Conservation (phyloP, 2,113 vertebrate genomes). For the Leptobrachium leishanense region DNA sequence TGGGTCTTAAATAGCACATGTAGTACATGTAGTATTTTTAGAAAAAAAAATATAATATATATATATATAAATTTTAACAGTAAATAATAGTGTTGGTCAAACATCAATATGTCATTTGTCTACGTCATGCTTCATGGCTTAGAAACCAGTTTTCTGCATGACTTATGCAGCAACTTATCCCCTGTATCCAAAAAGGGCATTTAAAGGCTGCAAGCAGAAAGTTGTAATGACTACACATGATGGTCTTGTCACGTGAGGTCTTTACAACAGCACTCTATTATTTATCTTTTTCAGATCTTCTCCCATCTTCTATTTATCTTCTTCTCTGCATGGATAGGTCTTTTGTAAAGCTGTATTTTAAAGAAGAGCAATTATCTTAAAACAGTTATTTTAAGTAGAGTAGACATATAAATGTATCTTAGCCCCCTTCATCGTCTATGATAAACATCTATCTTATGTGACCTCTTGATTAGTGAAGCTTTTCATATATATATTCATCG, state of each 20-base stretch:
- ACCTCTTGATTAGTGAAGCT: constrained; percentile 80
- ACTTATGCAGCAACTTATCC: constrained; percentile 44
- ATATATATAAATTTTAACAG: no score
- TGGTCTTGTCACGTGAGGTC: constrained; percentile 59
- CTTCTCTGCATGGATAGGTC: constrained; percentile 61
- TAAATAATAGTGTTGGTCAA: no score
- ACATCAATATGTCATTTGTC: background rate
- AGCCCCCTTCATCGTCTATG: constrained; percentile 70
- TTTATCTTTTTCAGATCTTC: constrained; percentile 54
- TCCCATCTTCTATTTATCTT: constrained; percentile 57
- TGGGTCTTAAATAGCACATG: no score
- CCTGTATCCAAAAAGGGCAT: constrained; percentile 37
- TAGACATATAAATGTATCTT: constrained; percentile 76
- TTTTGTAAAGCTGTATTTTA: constrained; percentile 72
- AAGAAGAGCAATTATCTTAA: constrained; percentile 75
- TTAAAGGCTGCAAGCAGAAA: constrained; percentile 54
- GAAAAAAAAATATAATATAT: no score
- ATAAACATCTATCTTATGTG: constrained; percentile 87
- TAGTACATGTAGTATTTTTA: no score
- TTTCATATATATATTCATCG: constrained; percentile 82
- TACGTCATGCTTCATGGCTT: background rate
- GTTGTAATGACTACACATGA: constrained; percentile 52
- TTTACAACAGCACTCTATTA: constrained; percentile 61
- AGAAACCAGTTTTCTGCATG: constrained; percentile 40
- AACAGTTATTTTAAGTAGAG: constrained; percentile 72